A percentile compares a stretch with the other conserved stretches of the same genome.
Conservation (phyloP, 2,113 vertebrate species). For the Gobius niger region DNA sequence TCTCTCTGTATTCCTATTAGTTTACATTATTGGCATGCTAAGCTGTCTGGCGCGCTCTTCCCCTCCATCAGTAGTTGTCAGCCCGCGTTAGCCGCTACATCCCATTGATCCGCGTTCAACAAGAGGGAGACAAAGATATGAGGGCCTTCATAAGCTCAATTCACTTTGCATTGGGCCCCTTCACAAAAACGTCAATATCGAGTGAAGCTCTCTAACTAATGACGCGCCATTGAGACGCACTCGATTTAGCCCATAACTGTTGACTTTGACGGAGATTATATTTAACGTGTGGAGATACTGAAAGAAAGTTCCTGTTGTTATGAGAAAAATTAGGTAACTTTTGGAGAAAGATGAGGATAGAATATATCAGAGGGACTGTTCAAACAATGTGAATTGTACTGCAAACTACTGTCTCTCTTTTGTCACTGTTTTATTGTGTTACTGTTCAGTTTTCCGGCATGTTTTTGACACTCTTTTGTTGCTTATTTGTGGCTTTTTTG, state of each 20-base stretch:
- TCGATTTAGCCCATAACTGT: slow-evolving; percentile 1
- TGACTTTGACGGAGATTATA: slow-evolving; percentile 7
- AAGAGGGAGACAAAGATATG: slow-evolving; percentile 61
- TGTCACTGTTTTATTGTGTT: too few relatives aligned
- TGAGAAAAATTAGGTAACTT: neutral
- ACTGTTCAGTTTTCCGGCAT: too few relatives aligned
- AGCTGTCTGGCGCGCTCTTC: slow-evolving; percentile 14
- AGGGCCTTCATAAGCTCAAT: slow-evolving; percentile 29
- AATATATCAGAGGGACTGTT: too few relatives aligned
- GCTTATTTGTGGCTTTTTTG: too few relatives aligned
- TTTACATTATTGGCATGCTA: slow-evolving; percentile 58
- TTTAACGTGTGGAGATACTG: neutral
- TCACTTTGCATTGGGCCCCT: slow-evolving; percentile 61
- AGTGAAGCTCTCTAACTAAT: slow-evolving; percentile 61
- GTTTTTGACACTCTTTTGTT: too few relatives aligned
- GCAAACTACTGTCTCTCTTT: too few relatives aligned
- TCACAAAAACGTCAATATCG: slow-evolving; percentile 51
- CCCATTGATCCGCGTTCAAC: slow-evolving; percentile 66
- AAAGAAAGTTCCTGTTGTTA: neutral
- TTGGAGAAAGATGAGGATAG: too few relatives aligned
- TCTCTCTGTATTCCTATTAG: slow-evolving; percentile 54
- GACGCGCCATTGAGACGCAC: slow-evolving; percentile 45
- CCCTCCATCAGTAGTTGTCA: slow-evolving; percentile 64
- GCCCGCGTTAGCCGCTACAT: slow-evolving; percentile 64
- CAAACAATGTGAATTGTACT: too few relatives aligned